Percentiles rank a stretch among this genome's conserved stretches.
These are phyloP conservation scores for Phoenicopterus ruber DNA, from an alignment of 2,113 vertebrate genomes.

Conservation along the genomic window DNA sequence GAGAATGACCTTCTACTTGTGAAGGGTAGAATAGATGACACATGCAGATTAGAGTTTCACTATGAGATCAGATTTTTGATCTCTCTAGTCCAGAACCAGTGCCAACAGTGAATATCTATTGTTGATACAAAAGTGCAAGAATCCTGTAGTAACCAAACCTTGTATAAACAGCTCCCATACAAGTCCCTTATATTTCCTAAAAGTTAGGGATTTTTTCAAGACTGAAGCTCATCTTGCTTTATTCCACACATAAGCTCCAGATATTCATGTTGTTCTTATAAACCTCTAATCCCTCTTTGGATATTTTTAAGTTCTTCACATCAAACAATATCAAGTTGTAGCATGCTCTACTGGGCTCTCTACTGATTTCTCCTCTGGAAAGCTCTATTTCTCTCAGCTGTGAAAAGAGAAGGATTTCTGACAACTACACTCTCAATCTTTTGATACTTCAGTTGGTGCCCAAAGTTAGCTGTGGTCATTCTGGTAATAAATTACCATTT, in stretches of 20 bases:
- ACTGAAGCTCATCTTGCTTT: background rate
- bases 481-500: background rate
- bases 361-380: background rate
- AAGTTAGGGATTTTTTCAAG: background rate
- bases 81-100: background rate
- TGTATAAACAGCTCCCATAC: background rate
- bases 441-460: background rate
- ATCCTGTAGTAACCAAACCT: background rate
- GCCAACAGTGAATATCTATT: background rate
- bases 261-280: background rate
- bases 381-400: background rate
- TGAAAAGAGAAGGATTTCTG: background rate
- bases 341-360: background rate
- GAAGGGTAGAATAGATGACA: background rate
- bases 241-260: background rate
- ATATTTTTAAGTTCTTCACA: background rate
- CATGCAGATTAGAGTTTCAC: background rate
- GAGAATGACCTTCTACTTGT: background rate
- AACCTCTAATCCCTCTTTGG: background rate
- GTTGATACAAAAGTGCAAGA: background rate
- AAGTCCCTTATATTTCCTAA: background rate
- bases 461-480: background rate
- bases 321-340: background rate
- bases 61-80: background rate
- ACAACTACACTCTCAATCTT: rapidly evolving